These are phyloP conservation scores for Grammomys dolichurus DNA, from an alignment of 2,113 vertebrate species.

Conservation along the genomic window DNA sequence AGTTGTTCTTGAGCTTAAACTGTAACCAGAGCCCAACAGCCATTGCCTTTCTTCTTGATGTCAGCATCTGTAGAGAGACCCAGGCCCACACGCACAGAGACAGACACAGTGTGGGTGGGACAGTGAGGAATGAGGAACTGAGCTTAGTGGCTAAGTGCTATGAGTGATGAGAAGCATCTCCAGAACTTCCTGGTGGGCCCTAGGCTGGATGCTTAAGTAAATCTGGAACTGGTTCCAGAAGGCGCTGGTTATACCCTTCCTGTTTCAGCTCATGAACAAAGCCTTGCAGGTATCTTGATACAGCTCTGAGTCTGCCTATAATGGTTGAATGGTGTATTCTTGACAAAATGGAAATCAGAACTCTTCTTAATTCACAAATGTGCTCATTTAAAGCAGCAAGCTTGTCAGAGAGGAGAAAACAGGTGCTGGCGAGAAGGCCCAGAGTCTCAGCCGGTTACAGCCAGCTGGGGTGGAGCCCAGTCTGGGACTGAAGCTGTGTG, in stretches of 20 bases:
- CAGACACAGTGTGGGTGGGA: neutral
- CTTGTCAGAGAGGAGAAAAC: neutral
- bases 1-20: neutral
- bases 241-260: neutral
- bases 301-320: neutral
- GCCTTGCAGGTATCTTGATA: neutral
- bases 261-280: neutral
- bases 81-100: neutral
- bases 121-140: neutral
- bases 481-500: constrained; percentile 40
- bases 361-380: constrained; percentile 22
- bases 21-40: neutral
- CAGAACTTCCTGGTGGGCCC: neutral
- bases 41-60: neutral
- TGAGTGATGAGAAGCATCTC: neutral
- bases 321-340: neutral
- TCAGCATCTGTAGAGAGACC: neutral
- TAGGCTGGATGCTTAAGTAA: neutral
- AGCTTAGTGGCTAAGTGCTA: neutral
- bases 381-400: constrained; percentile 19
- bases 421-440: neutral
- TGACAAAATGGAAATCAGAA: neutral
- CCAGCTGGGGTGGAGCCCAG: neutral
- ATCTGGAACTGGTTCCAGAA: neutral
- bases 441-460: neutral